These are phyloP conservation scores for Cheiracanthium punctorium DNA, from an alignment of 2,888 invertebrate genomes.

Conservation along the genomic window DNA sequence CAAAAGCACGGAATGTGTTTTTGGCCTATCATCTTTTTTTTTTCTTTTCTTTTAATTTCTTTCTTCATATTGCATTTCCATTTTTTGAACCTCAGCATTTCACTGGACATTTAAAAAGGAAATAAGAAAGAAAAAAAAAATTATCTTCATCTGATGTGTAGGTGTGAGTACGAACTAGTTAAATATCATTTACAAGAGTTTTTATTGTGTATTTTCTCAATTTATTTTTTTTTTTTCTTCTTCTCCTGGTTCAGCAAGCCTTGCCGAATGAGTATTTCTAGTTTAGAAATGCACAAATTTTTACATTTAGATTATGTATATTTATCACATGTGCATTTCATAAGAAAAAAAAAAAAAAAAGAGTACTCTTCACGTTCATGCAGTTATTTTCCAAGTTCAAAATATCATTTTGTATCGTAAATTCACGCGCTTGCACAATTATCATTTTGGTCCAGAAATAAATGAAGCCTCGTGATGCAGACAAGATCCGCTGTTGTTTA, in stretches of 20 bases:
- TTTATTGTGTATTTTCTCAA: too few species aligned
- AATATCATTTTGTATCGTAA: conserved; percentile 26
- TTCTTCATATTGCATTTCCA: not conserved
- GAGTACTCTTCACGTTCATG: not conserved
- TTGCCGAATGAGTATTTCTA: conserved; percentile 6
- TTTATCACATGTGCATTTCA: not conserved
- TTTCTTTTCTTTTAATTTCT: not conserved
- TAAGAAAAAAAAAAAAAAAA: too few species aligned
- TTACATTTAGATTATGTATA: conserved; percentile 10
- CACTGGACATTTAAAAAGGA: not conserved
- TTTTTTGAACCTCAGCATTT: not conserved
- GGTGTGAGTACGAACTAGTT: not conserved
- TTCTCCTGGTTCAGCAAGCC: not conserved
- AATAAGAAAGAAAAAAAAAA: too few species aligned
- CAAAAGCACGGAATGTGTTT: not conserved
- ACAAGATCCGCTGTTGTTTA: not conserved
- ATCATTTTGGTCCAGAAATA: conserved; percentile 5
- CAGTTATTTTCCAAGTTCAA: conserved; percentile 45
- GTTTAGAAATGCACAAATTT: conserved; percentile 1
- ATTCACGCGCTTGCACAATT: conserved; percentile 35
- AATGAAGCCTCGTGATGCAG: conserved; percentile 2
- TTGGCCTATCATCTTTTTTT: not conserved
- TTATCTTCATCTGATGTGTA: not conserved
- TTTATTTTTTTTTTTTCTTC: not conserved
- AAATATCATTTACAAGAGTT: too few species aligned